Percentiles rank a stretch among this genome's conserved stretches.
phyloP scores from a whole-genome alignment of 2,888 invertebrate genomes.

The Tachina grossa region DNA sequence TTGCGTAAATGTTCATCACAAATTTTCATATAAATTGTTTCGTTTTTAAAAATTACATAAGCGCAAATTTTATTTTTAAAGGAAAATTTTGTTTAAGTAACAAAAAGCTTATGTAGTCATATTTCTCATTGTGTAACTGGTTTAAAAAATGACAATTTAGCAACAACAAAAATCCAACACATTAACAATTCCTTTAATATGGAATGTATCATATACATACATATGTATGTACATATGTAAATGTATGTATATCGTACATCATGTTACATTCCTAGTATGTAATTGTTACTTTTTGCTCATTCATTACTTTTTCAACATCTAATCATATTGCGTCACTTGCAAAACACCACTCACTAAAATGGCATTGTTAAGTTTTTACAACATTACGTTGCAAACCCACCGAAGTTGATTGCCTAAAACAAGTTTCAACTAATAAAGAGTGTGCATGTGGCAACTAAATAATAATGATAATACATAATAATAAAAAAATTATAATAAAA shows the following conservation, averaged over 20 bases:
- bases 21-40: no score
- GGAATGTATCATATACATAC: neutral
- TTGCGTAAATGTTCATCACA: no score
- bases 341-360: conserved; percentile 20
- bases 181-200: neutral
- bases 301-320: conserved; percentile 12
- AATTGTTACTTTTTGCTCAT: neutral
- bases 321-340: conserved; percentile 38
- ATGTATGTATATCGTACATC: no score
- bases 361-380: conserved; percentile 35
- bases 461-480: no score
- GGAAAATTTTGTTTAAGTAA: no score
- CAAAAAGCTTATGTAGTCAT: no score
- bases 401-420: conserved; percentile 23
- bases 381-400: conserved; percentile 33
- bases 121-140: no score
- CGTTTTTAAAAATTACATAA: no score
- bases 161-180: neutral
- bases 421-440: conserved; percentile 35
- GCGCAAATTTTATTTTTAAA: no score
- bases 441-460: conserved; percentile 16
- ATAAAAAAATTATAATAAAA: neutral
- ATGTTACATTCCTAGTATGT: neutral
- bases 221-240: no score
- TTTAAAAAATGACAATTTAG: neutral